Base-by-base conservation (phyloP, 2,113 vertebrate genomes). In the Columba livia region DNA sequence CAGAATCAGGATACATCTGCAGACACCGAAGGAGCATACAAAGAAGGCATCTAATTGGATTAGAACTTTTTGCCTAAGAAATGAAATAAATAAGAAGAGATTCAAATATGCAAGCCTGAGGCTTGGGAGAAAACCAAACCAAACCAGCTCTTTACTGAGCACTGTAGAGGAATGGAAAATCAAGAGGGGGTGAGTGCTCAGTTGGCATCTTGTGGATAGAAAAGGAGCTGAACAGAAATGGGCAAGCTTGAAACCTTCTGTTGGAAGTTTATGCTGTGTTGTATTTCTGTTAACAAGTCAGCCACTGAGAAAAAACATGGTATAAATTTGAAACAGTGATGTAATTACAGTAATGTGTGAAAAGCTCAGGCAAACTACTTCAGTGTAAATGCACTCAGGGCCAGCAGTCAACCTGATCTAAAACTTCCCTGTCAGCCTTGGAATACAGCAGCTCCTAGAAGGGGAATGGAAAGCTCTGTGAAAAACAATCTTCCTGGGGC, bases 311-410 rank as follows among this genome's bases (percentile, higher is more conserved):
- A 89, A 73, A 89, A 84, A 20, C 29, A 44, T 17, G 2, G 28
- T 48, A 65, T 62, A 94, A 74, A 92, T 80, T 77, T 88, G 77
- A 64, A 89, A 78, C 36, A 86, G 40, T 84, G 79, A 72, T 83
- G 79, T 65, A 80, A 92, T 94, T 65, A 77, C 51, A 78, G n/a
- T 80, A 84, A 81, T 29, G 65, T 71, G 73, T 50, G 77, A 93
- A 88, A 94, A 95, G 56, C 42, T 29, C n/a, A 64, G 77, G 36
- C 72, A 90, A 78, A 94, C 11, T 28, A 83, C 77, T 31, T 44
- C 56, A n/a, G 44, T 0, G 0, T 56, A 84, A 65, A 69, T 25
- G 36, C 57, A 38, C 71, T 88, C 2, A 0, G 36, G 56, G 77
- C 69, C n/a, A 83, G 56, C 56, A 86, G 60, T 80, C 79, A 70